Evolutionary conservation across 2,888 invertebrate genomes (phyloP).

Genomic region (Osmoderma eremita): DNA sequence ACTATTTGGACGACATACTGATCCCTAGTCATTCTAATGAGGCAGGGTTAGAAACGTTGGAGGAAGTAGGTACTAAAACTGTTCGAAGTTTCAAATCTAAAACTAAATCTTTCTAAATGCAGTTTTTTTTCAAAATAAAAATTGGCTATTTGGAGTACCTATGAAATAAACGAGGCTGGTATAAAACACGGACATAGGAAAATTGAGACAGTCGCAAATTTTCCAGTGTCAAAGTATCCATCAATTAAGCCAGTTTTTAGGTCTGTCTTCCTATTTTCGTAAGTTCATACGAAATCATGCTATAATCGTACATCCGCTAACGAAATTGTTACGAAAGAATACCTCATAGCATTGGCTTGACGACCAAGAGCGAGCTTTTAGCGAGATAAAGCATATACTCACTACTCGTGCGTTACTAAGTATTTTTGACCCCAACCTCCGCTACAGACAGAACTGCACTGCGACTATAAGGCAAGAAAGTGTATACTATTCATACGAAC

Average conservation of each 20-base stretch:
- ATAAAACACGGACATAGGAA: too few relatives aligned
- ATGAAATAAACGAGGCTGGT: too few relatives aligned
- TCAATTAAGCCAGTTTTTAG: slow-evolving; percentile 15
- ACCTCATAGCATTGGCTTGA: slow-evolving; percentile 33
- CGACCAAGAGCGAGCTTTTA: neutral
- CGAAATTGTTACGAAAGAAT: slow-evolving; percentile 4
- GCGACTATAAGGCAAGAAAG: slow-evolving; percentile 35
- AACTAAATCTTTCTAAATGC: too few relatives aligned
- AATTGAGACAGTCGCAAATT: too few relatives aligned
- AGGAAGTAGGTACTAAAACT: too few relatives aligned
- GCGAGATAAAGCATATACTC: neutral
- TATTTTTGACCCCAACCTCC: neutral
- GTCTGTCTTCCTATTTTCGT: slow-evolving; percentile 8
- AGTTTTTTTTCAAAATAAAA: too few relatives aligned
- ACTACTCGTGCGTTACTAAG: neutral
- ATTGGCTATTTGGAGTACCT: too few relatives aligned
- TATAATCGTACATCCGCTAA: slow-evolving; percentile 2
- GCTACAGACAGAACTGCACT: slow-evolving; percentile 14
- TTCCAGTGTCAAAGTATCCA: neutral
- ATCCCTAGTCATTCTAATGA: too few relatives aligned
- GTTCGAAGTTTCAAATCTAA: too few relatives aligned
- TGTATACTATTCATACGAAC: slow-evolving; percentile 51
- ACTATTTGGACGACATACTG: too few relatives aligned
- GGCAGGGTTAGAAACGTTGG: too few relatives aligned
- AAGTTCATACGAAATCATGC: slow-evolving; percentile 12